Evolutionary conservation across 2,113 vertebrate genomes (phyloP).

Genomic region (Lasiurus cinereus): DNA sequence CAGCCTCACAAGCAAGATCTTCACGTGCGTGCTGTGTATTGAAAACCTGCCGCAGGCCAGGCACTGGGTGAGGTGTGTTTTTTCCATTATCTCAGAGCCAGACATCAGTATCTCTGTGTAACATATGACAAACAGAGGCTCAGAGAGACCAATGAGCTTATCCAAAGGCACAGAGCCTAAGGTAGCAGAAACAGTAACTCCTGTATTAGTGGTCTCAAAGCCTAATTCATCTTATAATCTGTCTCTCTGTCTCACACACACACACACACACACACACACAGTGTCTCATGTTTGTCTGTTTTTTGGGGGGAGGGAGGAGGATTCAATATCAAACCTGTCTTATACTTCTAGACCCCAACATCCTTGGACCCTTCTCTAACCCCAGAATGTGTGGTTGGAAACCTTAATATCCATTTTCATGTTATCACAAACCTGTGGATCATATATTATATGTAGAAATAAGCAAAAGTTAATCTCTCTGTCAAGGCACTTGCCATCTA

Average conservation of each 20-base stretch:
- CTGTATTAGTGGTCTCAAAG: background rate
- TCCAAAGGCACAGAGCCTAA: background rate
- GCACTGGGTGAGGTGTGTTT: background rate
- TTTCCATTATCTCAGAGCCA: background rate
- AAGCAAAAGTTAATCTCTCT: background rate
- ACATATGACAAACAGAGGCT: background rate
- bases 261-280: background rate
- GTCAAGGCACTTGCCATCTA: background rate
- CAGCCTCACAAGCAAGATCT: background rate
- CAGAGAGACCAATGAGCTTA: background rate
- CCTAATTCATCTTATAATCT: background rate
- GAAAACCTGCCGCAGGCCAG: background rate
- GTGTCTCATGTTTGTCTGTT: background rate
- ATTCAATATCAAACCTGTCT: background rate
- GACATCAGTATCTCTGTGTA: background rate
- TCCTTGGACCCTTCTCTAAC: background rate
- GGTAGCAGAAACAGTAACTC: background rate
- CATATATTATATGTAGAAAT: constrained; percentile 22
- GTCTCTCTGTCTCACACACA: background rate
- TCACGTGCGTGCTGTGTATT: background rate
- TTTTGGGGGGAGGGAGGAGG: background rate
- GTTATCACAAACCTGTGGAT: background rate
- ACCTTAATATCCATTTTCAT: background rate
- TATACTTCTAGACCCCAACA: background rate
- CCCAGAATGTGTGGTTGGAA: background rate